Base-by-base conservation (phyloP, 92 coral and sea anemone genomes). In the Palythoa heliodiscus region DNA sequence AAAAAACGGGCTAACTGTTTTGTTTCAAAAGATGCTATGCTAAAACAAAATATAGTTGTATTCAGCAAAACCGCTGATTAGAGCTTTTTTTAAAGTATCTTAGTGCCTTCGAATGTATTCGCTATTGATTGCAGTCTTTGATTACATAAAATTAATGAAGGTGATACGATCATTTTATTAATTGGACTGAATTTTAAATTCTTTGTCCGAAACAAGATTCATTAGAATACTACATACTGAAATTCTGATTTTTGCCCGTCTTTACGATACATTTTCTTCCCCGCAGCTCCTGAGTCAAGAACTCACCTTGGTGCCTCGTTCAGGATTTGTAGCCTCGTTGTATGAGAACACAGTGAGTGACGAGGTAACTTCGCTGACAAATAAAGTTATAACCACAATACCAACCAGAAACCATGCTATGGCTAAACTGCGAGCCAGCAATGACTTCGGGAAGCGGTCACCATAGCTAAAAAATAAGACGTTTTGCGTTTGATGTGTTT, bases 391-490 rank as follows among this genome's bases (percentile, higher is more conserved):
- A 14, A 90, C 76, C 5, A 93, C 84, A 15, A 83, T 70, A 10
- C 95, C 93, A 75, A 83, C 54, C n/a, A 93, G 87, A 39, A 93
- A 61, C 95, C 95, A 93, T 43, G 82, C 10, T 6, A 90, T 72
- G 37, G 92, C 39, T 23, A 93, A 88, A 40, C 84, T 73, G 11
- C 95, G 89, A 48, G 93, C 91, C 75, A 63, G 85, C 71, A 47
- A 3, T 11, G 95, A 90, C 81, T 77, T 75, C 15, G 93, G 87
- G 16, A 69, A 73, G 47, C 93, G 82, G 78, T 93, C 95, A 29
- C 95, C 95, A 70, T 93, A 93, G 23, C 95, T 93, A 69, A 10
- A 73, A 64, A n/a, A 79, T 0, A 64, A 79, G 43, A 12, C 47
- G 1, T 4, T 7, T 15, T 22, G 37, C 15, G 19, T 7, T 35